These are phyloP conservation scores for Helicoverpa assulta DNA, from an alignment of 2,888 invertebrate species.

Conservation along the genomic window DNA sequence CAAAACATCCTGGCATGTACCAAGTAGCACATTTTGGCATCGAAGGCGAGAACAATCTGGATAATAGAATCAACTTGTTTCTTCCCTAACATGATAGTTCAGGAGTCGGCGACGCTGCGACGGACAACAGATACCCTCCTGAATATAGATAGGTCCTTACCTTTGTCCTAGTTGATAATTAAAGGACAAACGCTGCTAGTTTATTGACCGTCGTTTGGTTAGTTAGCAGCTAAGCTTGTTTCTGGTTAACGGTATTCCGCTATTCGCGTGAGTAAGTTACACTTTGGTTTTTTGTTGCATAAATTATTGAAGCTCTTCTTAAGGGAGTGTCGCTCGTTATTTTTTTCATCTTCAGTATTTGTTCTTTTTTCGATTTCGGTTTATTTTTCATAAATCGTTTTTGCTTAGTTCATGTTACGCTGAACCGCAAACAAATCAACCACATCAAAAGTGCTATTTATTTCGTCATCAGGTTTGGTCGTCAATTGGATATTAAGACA, in stretches of 20 bases:
- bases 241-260: conserved; percentile 35
- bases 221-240: conserved; percentile 42
- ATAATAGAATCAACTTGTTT: conserved; percentile 85
- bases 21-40: conserved; percentile 83
- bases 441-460: no score
- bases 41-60: conserved; percentile 87
- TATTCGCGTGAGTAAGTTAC: conserved; percentile 29
- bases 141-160: conserved; percentile 62
- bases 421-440: no score
- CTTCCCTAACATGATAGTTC: conserved; percentile 67
- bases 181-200: conserved; percentile 53
- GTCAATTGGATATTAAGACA: conserved; percentile 42
- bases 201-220: conserved; percentile 47
- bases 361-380: background rate
- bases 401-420: no score
- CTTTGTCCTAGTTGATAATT: conserved; percentile 61
- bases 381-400: background rate
- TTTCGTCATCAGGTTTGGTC: background rate
- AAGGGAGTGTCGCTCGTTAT: conserved; percentile 8
- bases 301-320: conserved; percentile 16
- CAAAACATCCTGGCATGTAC: conserved; percentile 78
- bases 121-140: conserved; percentile 63
- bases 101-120: conserved; percentile 68
- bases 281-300: conserved; percentile 34
- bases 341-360: conserved; percentile 4